Evolutionary conservation across 2,113 vertebrate genomes (phyloP), one percentile per base, ranked within the genome.

Genomic region (Seriola aureovittata): DNA sequence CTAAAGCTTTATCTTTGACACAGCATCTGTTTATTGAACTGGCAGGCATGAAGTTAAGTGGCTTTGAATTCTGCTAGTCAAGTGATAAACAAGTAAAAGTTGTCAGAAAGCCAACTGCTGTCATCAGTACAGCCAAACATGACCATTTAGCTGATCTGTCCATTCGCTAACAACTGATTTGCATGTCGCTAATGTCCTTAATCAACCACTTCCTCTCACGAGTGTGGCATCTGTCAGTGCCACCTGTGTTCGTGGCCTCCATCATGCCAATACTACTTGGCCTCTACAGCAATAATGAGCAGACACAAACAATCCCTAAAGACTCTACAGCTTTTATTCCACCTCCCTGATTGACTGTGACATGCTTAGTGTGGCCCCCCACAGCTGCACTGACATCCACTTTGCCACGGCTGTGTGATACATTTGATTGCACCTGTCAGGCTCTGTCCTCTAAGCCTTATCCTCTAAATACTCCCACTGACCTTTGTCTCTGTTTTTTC

Each of bases 401-500:
- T 92, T 88, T 84, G 66, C 68, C 69, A 34, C 4, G 79, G 58
- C 77, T 75, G 38, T 76, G 72, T 80, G 81, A 89, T 81, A 85
- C 89, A 81, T 89, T 73, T 93, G 90, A 93, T 90, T 88, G 79
- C 84, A 91, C 63, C 76, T 89, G 90, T 89, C 93, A 93, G 89
- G 46, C 44, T 78, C 42, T 85, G 77, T 88, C 89, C 73, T 84
- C 64, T 78, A 73, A 85, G 75, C 66, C 74, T 63, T 70, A 80
- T 85, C 71, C 87, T 52, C 57, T 78, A 23, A 75, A 73, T 63
- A 70, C 75, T 78, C 80, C 68, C 7, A 0, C 25, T 71, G 83
- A 92, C 86, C 90, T 91, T 86, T 90, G 85, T 14, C 72, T 85
- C 34, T 19, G 40, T 89, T 83, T 65, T 85, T 66, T 85, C 78